Base-by-base conservation (phyloP, 1,140 invertebrate genomes). In the Diachasma alloeum region DNA sequence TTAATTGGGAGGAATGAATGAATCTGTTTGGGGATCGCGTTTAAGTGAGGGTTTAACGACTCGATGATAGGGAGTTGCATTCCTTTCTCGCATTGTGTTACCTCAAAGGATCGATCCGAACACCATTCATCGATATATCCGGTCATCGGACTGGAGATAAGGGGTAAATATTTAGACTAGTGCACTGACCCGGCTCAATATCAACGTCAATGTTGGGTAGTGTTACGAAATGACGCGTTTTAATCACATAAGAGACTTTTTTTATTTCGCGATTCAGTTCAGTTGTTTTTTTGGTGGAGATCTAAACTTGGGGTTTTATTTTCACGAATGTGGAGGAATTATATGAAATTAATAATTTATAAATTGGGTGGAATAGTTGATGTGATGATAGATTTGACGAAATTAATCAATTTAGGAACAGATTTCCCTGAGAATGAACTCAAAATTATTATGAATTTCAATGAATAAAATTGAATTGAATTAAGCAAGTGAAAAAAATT, bases 141-240 rank as follows among this genome's bases (percentile, higher is more conserved):
- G 81, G 79, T 81, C 79, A 80, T 80, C 59, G 59, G 59, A 63
- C 66, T 11, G 6, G 6, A 6, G 77, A 80, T 80, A 80, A 76
- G 71, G 75, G 77, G 77, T 85, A 83, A 86, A 85, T 83, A 85
- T 85, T 84, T 85, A 81, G 79, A 79, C 81, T 81, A 42, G 68
- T 37, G 46, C n/a, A 83, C 81, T 85, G 84, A 86, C 83, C 84
- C 69, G 59, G 1, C 59, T 63, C 59, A 63, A 63, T 63, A 63
- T 63, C 59, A 24, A 31, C 13, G 19, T 26, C 10, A 13, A 24
- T 19, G 59, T 26, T 63, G 59, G 15, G 6, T 19, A 63, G 6
- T 59, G 53, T 59, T 59, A 59, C 53, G 53, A 22, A 46, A 46
- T 46, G 31, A 31, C 31, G 31, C 6, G 6, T 3, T 31, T 31